These are phyloP conservation scores for Sigmodon hispidus DNA, from an alignment of 2,113 vertebrate species.

Conservation along the genomic window DNA sequence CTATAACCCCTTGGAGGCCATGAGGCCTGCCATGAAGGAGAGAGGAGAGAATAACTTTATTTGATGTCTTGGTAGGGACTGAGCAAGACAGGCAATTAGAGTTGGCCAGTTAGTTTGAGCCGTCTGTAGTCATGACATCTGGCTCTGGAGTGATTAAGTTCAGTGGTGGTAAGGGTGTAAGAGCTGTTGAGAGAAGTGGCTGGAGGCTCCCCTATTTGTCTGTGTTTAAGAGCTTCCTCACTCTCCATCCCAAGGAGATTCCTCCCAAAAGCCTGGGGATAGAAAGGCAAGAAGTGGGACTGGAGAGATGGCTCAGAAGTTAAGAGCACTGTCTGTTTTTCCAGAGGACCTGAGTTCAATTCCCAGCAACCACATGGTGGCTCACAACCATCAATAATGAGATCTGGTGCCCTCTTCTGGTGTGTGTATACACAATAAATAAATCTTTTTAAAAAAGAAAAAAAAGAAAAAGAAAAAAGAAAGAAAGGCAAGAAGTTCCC, in stretches of 20 bases:
- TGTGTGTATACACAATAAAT: too few relatives aligned
- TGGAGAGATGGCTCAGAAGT: too few relatives aligned
- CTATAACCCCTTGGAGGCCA: fast-evolving
- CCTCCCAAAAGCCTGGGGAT: not conserved
- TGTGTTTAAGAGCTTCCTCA: not conserved
- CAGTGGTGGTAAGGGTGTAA: not conserved
- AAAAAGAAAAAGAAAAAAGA: too few relatives aligned
- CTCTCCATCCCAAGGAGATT: too few relatives aligned
- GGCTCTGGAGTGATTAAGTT: too few relatives aligned
- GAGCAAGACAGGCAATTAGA: not conserved
- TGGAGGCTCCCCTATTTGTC: not conserved
- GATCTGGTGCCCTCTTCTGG: too few relatives aligned
- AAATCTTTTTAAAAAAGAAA: too few relatives aligned
- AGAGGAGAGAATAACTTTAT: not conserved
- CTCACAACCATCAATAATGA: too few relatives aligned
- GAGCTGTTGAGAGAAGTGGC: not conserved
- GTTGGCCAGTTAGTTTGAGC: too few relatives aligned
- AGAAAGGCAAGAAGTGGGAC: not conserved
- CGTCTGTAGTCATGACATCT: not conserved
- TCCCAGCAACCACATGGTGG: too few relatives aligned
- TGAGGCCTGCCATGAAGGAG: not conserved
- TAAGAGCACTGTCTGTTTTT: too few relatives aligned
- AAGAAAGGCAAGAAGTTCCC: not conserved
- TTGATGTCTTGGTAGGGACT: not conserved
- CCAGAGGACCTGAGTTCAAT: too few relatives aligned